These are phyloP conservation scores for Paramacrobiotus metropolitanus DNA, from an alignment of 1,140 invertebrate species.

Conservation along the genomic window DNA sequence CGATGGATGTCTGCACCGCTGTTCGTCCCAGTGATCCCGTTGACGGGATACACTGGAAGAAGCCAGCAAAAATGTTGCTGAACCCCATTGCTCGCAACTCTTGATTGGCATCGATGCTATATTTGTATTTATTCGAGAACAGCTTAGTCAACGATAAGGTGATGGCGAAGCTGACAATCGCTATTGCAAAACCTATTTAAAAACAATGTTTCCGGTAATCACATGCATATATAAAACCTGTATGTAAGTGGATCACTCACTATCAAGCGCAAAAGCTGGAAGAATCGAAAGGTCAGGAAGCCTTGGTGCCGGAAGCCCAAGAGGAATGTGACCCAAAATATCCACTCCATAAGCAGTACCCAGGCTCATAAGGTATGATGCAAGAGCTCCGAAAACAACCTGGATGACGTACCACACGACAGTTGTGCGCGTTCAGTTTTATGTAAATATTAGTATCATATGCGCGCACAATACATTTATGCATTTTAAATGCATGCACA, in stretches of 20 bases:
- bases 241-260: too few species aligned
- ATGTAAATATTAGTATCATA: too few species aligned
- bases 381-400: conserved; percentile 22
- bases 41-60: conserved; percentile 29
- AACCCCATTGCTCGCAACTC: conserved; percentile 30
- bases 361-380: conserved; percentile 23
- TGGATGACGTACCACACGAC: too few species aligned
- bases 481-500: too few species aligned
- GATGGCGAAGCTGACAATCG: conserved; percentile 31
- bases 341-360: conserved; percentile 22
- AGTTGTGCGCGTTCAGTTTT: too few species aligned
- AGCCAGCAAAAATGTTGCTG: conserved; percentile 25
- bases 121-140: conserved; percentile 31
- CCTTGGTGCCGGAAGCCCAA: conserved; percentile 21
- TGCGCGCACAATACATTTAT: too few species aligned
- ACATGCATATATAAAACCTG: too few species aligned
- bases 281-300: conserved; percentile 19
- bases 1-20: conserved; percentile 25
- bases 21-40: conserved; percentile 28
- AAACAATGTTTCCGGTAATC: too few species aligned
- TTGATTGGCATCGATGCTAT: conserved; percentile 32
- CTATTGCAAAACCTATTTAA: conserved; percentile 26
- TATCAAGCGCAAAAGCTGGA: conserved; percentile 16
- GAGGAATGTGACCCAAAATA: conserved; percentile 26
- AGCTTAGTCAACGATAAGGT: conserved; percentile 32